phyloP scores from a whole-genome alignment of 2,113 vertebrate species.

The Shinisaurus crocodilurus region DNA sequence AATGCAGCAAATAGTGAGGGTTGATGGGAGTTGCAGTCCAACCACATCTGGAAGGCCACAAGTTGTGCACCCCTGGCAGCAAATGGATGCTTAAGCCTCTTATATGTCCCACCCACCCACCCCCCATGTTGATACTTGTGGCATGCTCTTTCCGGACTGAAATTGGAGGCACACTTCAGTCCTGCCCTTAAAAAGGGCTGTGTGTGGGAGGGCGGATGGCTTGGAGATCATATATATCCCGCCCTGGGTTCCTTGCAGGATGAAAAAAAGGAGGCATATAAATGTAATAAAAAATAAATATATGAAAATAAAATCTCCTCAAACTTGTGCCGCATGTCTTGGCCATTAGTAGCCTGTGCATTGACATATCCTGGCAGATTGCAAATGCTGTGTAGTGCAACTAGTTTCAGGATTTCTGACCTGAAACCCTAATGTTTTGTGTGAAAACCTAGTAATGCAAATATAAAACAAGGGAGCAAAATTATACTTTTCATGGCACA shows the following conservation, averaged over 20 bases:
- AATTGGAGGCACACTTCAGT: background rate
- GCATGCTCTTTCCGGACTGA: background rate
- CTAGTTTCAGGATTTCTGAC: background rate
- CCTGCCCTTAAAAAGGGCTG: background rate
- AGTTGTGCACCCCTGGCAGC: no score
- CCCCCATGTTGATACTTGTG: background rate
- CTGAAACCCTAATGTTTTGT: background rate
- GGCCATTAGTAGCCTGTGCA: background rate
- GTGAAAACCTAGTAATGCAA: background rate
- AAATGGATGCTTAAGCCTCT: no score
- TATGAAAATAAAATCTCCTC: background rate
- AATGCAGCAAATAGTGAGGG: no score
- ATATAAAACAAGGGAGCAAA: background rate
- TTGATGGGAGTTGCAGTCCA: no score
- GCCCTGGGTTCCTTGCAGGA: no score
- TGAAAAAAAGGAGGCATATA: no score
- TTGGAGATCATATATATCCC: no score
- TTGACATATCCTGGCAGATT: background rate
- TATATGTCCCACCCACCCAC: no score
- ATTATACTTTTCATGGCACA: background rate
- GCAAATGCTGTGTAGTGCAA: background rate
- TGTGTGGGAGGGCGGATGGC: no score
- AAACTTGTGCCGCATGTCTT: background rate
- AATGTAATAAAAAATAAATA: background rate
- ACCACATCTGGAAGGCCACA: no score